These are phyloP conservation scores for Scolopax rusticola DNA, from an alignment of 2,797 vertebrate genomes.

Conservation along the genomic window DNA sequence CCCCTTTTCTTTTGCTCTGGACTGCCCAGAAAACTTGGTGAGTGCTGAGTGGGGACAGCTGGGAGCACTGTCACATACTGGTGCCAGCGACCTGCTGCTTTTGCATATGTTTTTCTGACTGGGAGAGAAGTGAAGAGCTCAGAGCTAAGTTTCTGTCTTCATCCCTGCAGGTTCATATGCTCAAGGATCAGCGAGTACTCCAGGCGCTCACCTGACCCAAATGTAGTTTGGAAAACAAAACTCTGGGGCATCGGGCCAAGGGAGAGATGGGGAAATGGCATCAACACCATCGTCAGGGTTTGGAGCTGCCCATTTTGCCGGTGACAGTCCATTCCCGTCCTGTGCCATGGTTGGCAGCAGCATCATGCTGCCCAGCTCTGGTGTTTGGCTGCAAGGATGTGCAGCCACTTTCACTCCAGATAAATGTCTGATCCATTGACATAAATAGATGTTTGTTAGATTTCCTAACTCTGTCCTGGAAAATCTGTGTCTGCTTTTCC, in stretches of 20 bases:
- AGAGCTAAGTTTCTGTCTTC: neutral
- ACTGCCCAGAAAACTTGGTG: neutral
- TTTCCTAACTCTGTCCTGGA: neutral
- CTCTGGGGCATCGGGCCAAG: neutral
- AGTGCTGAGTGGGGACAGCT: accelerated
- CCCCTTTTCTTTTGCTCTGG: neutral
- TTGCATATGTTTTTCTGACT: neutral
- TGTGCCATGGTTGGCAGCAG: accelerated
- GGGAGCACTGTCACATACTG: accelerated
- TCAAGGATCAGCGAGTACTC: accelerated
- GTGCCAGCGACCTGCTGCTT: neutral
- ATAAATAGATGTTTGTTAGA: neutral
- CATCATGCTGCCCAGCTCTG: accelerated
- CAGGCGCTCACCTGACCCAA: neutral
- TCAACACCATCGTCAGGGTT: accelerated
- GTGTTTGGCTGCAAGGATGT: neutral
- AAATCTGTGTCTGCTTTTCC: neutral
- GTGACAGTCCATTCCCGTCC: neutral
- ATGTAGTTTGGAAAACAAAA: neutral
- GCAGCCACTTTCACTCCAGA: accelerated
- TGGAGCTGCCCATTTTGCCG: accelerated
- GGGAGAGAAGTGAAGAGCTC: neutral
- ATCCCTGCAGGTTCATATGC: neutral
- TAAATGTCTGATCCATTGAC: neutral
- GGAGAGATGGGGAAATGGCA: neutral